Evolutionary conservation across 2,888 invertebrate genomes (phyloP).

Genomic region (Acanthosepion lycidas): DNA sequence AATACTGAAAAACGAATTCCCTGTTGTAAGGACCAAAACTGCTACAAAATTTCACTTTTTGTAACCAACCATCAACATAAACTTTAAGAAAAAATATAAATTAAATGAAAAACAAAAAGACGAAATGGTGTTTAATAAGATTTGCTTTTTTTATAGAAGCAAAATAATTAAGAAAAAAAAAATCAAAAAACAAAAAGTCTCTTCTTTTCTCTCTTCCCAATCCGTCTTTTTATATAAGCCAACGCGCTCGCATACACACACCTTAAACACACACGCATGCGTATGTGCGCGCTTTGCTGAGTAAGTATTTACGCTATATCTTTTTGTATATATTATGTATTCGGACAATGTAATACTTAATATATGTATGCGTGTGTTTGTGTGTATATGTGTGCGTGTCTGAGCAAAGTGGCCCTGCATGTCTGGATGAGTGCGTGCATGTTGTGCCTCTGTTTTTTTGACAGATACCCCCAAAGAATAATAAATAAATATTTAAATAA

Average conservation of each 20-base stretch:
- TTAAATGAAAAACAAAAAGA: background rate
- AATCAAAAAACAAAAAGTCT: background rate
- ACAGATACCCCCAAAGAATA: slow-evolving; percentile 16
- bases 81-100: background rate
- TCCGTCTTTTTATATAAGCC: background rate
- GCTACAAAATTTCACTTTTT: background rate
- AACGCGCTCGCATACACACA: background rate
- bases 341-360: background rate
- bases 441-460: background rate
- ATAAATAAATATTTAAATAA: slow-evolving; percentile 33
- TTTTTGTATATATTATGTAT: slow-evolving; percentile 34
- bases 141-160: slow-evolving; percentile 4
- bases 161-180: background rate
- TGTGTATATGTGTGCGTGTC: slow-evolving; percentile 38
- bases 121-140: background rate
- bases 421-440: background rate
- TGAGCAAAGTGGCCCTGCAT: background rate
- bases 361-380: background rate
- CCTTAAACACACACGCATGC: background rate
- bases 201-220: slow-evolving; percentile 33
- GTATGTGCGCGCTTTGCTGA: background rate
- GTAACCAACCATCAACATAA: background rate
- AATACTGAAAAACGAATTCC: too few species aligned
- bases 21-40: background rate
- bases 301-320: background rate